Base-by-base conservation (phyloP, 1,140 invertebrate genomes). In the Drosophila mojavensis region DNA sequence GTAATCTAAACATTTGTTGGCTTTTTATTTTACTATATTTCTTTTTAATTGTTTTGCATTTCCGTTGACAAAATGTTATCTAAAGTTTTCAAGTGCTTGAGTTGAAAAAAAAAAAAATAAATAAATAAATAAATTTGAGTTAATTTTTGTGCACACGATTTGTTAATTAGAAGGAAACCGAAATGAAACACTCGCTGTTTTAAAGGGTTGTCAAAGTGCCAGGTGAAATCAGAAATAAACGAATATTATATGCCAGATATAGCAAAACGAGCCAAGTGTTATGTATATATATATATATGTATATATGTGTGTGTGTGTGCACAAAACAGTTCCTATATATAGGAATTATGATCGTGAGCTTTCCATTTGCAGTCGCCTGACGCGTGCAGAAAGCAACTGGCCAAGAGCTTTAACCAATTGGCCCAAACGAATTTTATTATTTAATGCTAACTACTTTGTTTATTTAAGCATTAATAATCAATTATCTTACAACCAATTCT, bases 181-280 rank as follows among this genome's bases (percentile, higher is more conserved):
- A 53, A 15, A 20, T 33, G 33, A 54, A 15, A 56, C 0, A 33
- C 28, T 41, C 9, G 26, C 55, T 51, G 26, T 47, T 50, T 43
- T 64, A 45, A 59, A 59, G 48, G 67, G 20, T 62, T 84, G 77
- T 78, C 81, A 78, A 48, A 54, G 13, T 85, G 81, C 81, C 81
- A 84, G 81, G 73, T 84, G 65, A 80, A 80, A 78, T 78, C 68
- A 45, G 67, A 79, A 82, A 79, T 82, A 79, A 75, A 67, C 45
- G 39, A 56, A 55, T 74, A 53, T 15, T 74, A 53, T 15, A 50
- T 15, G 45, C 24, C 56, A 69, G 60, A 63, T 71, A 55, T 54
- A 62, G 43, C 59, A 54, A 64, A 59, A 77, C 50, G 54, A 15
- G 36, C 20, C 66, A 77, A 58, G 79, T 48, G 69, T 58, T 66